phyloP scores from a whole-genome alignment of 2,888 invertebrate genomes.

The Reticulitermes lucifugus region DNA sequence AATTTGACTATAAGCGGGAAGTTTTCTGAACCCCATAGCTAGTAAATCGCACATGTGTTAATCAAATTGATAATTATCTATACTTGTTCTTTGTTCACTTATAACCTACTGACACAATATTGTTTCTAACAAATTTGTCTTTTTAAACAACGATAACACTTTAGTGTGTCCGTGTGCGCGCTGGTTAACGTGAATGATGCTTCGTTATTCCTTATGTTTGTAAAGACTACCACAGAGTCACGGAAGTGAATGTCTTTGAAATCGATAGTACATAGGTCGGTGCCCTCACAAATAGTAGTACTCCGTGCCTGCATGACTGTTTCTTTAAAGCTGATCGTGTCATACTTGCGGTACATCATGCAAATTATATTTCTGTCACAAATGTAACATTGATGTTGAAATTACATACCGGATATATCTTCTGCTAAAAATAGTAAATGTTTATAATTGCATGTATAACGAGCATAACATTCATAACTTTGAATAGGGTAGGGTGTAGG shows the following conservation, averaged over 20 bases:
- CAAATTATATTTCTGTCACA: conserved; percentile 27
- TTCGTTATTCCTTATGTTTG: background rate
- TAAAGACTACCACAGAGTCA: background rate
- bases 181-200: background rate
- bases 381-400: background rate
- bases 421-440: background rate
- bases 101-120: too few species aligned
- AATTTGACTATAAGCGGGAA: background rate
- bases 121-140: too few species aligned
- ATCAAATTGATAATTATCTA: too few species aligned
- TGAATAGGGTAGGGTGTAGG: too few species aligned
- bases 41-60: too few species aligned
- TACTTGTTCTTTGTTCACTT: too few species aligned
- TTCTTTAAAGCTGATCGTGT: conserved; percentile 35
- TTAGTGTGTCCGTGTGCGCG: too few species aligned
- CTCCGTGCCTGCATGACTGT: conserved; percentile 17
- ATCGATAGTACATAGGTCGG: conserved; percentile 37
- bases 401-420: background rate
- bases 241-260: conserved; percentile 34
- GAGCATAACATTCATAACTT: too few species aligned
- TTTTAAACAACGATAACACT: too few species aligned
- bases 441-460: background rate
- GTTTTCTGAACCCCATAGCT: background rate
- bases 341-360: conserved; percentile 20
- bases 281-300: conserved; percentile 36